Base-by-base conservation (phyloP, 2,113 vertebrate species). In the Saccopteryx bilineata region DNA sequence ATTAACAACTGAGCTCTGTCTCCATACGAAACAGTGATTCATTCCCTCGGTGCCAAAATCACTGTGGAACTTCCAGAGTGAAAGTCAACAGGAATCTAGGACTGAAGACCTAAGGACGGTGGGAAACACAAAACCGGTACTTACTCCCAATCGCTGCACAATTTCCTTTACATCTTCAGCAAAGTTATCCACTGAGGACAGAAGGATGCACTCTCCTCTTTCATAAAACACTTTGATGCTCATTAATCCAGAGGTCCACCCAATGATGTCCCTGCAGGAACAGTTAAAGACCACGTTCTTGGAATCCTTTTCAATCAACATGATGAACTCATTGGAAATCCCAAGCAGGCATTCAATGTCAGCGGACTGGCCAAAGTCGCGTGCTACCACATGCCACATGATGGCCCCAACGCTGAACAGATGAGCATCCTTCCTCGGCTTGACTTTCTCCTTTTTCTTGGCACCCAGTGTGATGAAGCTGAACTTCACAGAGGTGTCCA, bases 231-330 rank as follows among this genome's bases (percentile, higher is more conserved):
- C 98, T 98, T 99, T 99, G 94, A 99, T 99, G 94, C 98, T 99
- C 98, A 99, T 99, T 97, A 99, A 97, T 91, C 99, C 99, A 81
- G 99, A 99, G 0, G 99, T 99, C 99, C 99, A 99, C 65, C 99
- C 99, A 69, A 99, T 99, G 91, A 99, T 99, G 71, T 99, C 99
- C 87, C 99, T 99, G 97, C 99, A 99, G 93, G 99, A 99, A 96
- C 99, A 99, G 98, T 99, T 99, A 96, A 99, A 99, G 10, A 99
- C 99, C 63, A 99, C 99, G 0, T 99, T 99, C 98, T 99, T 99
- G 15, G 99, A 99, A 66, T 99, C 99, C 96, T 99, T 99, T 97
- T 99, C 99, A 82, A 99, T 99, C 93, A 99, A 98, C 98, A 99
- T 99, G 24, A 99, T 99, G 96, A 99, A 99, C 97, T 99, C 99